Conservation (phyloP, 2,113 vertebrate species). For the Corvus cornix region DNA sequence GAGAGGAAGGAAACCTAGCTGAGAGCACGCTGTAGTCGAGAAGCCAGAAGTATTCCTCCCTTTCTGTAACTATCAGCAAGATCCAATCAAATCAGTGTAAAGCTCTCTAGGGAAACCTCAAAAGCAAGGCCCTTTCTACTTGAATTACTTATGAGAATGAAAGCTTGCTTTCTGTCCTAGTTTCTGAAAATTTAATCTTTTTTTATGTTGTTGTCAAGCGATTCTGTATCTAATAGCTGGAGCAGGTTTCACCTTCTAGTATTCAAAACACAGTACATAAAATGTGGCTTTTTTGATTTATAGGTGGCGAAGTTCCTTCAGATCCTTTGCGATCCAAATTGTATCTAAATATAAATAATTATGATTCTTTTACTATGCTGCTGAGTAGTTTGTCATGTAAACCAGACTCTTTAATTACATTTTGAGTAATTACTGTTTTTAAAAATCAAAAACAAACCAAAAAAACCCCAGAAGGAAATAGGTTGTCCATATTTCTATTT, state of each 20-base stretch:
- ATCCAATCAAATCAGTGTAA: not conserved
- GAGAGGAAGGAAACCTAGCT: not conserved
- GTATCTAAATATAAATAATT: not conserved
- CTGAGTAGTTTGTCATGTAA: not conserved
- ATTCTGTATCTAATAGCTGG: not conserved
- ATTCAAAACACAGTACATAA: not conserved
- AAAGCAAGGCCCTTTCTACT: not conserved
- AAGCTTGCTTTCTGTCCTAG: not conserved
- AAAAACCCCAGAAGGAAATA: not conserved
- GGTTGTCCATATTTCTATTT: not conserved
- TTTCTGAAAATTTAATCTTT: conserved; percentile 2
- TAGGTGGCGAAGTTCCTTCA: not conserved
- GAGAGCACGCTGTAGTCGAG: not conserved
- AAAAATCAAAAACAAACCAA: not conserved
- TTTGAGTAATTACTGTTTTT: not conserved
- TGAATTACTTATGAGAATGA: conserved; percentile 30
- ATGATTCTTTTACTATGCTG: not conserved
- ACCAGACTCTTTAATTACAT: not conserved
- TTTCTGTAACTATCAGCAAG: not conserved
- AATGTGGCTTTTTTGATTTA: not conserved
- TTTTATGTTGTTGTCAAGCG: not conserved
- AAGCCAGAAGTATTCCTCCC: not conserved
- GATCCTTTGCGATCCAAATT: not conserved
- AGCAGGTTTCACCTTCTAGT: not conserved
- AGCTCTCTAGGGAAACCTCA: conserved; percentile 28